phyloP scores from a whole-genome alignment of 2,888 invertebrate species.

The Cryptocephalus primarius region DNA sequence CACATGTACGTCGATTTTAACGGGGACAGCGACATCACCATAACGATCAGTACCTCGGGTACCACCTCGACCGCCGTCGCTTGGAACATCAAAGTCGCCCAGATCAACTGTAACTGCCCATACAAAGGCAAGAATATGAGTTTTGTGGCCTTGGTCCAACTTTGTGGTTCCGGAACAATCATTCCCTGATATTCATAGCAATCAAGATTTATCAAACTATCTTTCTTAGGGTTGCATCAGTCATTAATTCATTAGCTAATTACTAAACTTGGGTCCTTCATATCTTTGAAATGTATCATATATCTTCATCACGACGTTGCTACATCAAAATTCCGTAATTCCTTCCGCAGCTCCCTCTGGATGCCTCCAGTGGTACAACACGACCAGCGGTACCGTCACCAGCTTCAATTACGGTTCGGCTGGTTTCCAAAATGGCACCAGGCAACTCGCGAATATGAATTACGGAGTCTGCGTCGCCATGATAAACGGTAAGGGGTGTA shows the following conservation, averaged over 20 bases:
- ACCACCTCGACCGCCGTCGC: slow-evolving; percentile 49
- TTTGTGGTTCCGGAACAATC: too few relatives aligned
- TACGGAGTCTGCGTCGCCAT: slow-evolving; percentile 70
- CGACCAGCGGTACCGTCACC: slow-evolving; percentile 47
- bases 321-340: too few relatives aligned
- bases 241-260: too few relatives aligned
- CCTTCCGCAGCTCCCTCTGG: slow-evolving; percentile 53
- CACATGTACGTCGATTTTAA: slow-evolving; percentile 68
- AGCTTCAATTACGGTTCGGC: slow-evolving; percentile 65
- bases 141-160: too few relatives aligned
- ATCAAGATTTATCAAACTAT: too few relatives aligned
- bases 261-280: too few relatives aligned
- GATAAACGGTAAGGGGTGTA: slow-evolving; percentile 36
- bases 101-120: slow-evolving; percentile 60
- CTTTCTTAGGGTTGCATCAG: too few relatives aligned
- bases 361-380: slow-evolving; percentile 62
- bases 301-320: too few relatives aligned
- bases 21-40: slow-evolving; percentile 52
- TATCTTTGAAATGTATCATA: too few relatives aligned
- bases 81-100: slow-evolving; percentile 66
- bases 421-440: slow-evolving; percentile 41
- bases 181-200: too few relatives aligned
- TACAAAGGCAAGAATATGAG: slow-evolving; percentile 48
- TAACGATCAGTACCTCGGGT: slow-evolving; percentile 51
- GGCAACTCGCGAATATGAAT: slow-evolving; percentile 58